Evolutionary conservation across 1,140 invertebrate species (phyloP).

Genomic region (Berghia stephanieae): DNA sequence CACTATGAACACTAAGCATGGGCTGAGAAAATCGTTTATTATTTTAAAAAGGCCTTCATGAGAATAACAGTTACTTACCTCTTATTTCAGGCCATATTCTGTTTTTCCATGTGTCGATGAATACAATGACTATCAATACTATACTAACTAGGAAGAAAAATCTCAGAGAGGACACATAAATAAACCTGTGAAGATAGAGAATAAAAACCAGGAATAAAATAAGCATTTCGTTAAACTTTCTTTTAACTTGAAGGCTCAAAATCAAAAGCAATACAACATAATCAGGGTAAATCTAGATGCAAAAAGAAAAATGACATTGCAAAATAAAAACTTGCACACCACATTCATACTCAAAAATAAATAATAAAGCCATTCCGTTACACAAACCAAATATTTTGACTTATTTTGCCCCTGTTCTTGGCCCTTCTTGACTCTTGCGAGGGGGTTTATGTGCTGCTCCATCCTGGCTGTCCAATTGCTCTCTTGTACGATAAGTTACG

Average conservation of each 20-base stretch:
- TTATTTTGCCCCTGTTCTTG: too few species aligned
- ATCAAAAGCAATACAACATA: neutral
- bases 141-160: constrained; percentile 49
- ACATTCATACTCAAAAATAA: neutral
- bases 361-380: too few species aligned
- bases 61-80: constrained; percentile 39
- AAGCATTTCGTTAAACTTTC: neutral
- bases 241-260: neutral
- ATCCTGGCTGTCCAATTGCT: too few species aligned
- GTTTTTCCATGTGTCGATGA: constrained; percentile 55
- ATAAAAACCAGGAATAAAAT: neutral
- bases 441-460: too few species aligned
- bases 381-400: too few species aligned
- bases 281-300: too few species aligned
- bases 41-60: too few species aligned
- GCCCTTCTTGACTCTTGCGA: too few species aligned
- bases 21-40: neutral
- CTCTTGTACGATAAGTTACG: too few species aligned
- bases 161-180: constrained; percentile 40
- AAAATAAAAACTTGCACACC: neutral
- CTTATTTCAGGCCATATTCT: constrained; percentile 61
- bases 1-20: neutral
- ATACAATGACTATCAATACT: constrained; percentile 39
- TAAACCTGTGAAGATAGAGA: constrained; percentile 47
- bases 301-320: too few species aligned